phyloP scores from a whole-genome alignment of 2,113 vertebrate genomes.

The Cebidichthys violaceus region DNA sequence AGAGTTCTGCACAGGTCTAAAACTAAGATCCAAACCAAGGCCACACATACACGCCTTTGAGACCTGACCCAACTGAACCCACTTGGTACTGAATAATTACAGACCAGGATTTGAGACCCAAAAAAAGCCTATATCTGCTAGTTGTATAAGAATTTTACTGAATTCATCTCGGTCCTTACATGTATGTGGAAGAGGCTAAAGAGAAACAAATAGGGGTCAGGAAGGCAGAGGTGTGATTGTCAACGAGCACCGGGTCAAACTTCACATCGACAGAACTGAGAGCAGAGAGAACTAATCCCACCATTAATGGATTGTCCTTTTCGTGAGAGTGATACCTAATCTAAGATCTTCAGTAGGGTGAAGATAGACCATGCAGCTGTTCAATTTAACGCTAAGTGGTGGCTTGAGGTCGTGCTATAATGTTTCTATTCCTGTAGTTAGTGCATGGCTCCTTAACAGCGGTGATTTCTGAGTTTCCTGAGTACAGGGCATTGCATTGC shows the following conservation, averaged over 20 bases:
- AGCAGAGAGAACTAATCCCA: slow-evolving; percentile 47
- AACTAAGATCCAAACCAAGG: not conserved
- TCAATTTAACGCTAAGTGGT: slow-evolving; percentile 40
- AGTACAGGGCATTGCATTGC: slow-evolving; percentile 5
- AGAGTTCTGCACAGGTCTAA: not conserved
- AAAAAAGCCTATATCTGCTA: not conserved
- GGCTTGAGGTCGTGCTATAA: slow-evolving; percentile 12
- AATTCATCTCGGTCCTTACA: not conserved
- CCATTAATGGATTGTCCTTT: slow-evolving; percentile 41
- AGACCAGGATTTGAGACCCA: not conserved
- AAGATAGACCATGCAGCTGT: slow-evolving; percentile 15
- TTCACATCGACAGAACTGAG: slow-evolving; percentile 32
- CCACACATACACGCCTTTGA: not conserved
- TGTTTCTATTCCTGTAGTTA: slow-evolving; percentile 29
- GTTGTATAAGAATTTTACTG: not conserved
- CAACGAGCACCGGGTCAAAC: slow-evolving; percentile 44
- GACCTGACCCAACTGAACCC: not conserved
- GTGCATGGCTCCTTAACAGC: not conserved
- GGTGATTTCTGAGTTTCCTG: slow-evolving; percentile 37
- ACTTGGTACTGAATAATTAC: not conserved
- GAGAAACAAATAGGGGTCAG: not conserved
- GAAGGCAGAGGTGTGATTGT: slow-evolving; percentile 17
- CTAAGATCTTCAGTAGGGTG: slow-evolving; percentile 20
- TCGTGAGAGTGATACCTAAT: slow-evolving; percentile 47
- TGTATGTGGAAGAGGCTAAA: not conserved